Conservation (phyloP, 2,888 invertebrate genomes). For the Oxystoma pomonae region DNA sequence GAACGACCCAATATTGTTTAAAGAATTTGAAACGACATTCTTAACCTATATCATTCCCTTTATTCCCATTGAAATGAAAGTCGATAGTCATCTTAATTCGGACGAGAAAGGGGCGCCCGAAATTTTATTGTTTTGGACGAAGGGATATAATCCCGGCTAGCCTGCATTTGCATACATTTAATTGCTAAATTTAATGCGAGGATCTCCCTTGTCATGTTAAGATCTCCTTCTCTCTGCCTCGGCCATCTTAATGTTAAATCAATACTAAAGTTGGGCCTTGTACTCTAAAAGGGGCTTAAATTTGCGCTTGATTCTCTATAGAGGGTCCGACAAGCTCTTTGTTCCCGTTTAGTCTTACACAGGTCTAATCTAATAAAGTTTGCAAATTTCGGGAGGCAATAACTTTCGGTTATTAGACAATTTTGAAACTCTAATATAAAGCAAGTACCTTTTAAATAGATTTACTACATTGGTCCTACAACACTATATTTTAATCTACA, state of each 20-base stretch:
- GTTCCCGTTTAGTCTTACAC: not conserved
- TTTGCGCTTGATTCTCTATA: not conserved
- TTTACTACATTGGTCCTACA: too few relatives aligned
- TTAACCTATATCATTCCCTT: not conserved
- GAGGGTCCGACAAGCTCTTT: not conserved
- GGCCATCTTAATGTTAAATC: slow-evolving; percentile 35
- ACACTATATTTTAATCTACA: too few relatives aligned
- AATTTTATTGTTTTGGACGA: not conserved
- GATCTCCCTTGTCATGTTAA: slow-evolving; percentile 27
- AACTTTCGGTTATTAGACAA: not conserved
- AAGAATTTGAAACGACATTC: not conserved
- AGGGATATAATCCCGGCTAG: not conserved
- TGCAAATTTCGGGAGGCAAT: not conserved
- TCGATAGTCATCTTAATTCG: not conserved
- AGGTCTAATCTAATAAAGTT: not conserved
- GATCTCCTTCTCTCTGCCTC: slow-evolving; percentile 26
- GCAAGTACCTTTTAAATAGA: too few relatives aligned
- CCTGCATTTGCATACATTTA: slow-evolving; percentile 37
- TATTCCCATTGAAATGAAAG: not conserved
- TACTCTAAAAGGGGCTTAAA: not conserved
- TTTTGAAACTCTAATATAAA: not conserved
- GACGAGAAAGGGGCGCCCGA: not conserved
- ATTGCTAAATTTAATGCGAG: slow-evolving; percentile 34
- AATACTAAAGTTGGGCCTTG: slow-evolving; percentile 21
- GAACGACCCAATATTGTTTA: too few relatives aligned